Base-by-base conservation (phyloP, 2,888 invertebrate genomes). In the Oscheius sp. region DNA sequence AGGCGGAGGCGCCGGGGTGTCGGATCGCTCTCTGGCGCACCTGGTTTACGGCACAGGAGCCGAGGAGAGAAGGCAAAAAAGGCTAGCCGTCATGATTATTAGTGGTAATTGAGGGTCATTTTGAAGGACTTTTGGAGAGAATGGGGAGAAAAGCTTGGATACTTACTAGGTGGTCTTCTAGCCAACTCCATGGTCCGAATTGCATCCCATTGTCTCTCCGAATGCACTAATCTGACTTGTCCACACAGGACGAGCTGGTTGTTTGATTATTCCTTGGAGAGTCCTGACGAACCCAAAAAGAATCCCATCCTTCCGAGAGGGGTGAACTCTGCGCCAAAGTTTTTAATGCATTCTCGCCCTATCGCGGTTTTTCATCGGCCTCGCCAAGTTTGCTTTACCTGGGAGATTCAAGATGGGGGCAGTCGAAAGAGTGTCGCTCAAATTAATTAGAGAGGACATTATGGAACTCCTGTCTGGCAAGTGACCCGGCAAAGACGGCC, bases 21-120 rank as follows among this genome's bases (percentile, higher is more conserved):
- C 61, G 61, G 45, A 61, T 61, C 42, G 42, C 58, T 42, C 42
- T 42, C 58, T 23, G 58, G 15, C 61, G 48, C 61, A 61, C 61
- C 61, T 61, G 61, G 61, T 61, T 61, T 61, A 61, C 61, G 61
- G 61, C 50, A 27, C 8, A 52, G 52, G 52, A 4, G 12, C n/a
- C 50, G 12, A 50, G 50, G 6, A n/a, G n/a, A n/a, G n/a, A 45
- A 48, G 25, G 25, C 20, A 48, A 37, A 37, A 33, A 55, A 34
- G n/a, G 42, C 42, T 42, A 42, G 20, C 42, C 12, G n/a, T 15
- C 42, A n/a, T 20, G 42, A 20, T 42, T 42, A 42, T 42, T 42
- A 42, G 42, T 12, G 27, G 15, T 52, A 52, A 52, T 52, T 52
- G 52, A 52, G 25, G 12, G 29, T 25, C 27, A 25, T 27, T 29